phyloP scores from a whole-genome alignment of 2,888 invertebrate species.

The Epistrophella euchroma region DNA sequence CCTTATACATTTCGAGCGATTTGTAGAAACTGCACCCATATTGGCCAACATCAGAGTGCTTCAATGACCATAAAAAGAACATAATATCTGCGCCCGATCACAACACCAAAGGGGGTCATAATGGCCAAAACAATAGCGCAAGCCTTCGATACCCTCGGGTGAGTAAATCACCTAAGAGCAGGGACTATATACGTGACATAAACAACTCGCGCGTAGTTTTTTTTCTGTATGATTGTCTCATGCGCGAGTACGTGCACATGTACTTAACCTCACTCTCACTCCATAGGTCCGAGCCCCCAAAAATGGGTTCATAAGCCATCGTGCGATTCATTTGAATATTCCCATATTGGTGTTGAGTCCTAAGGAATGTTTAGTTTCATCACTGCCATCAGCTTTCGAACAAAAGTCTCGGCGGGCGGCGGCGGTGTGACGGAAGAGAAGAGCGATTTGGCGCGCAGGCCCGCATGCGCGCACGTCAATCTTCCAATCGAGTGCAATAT shows the following conservation, averaged over 20 bases:
- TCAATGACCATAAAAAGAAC: slow-evolving; percentile 69
- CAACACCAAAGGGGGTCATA: slow-evolving; percentile 73
- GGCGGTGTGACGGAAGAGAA: slow-evolving; percentile 5
- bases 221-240: slow-evolving; percentile 3
- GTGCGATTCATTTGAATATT: slow-evolving; percentile 72
- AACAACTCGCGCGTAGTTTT: slow-evolving; percentile 64
- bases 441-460: neutral
- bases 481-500: slow-evolving; percentile 68
- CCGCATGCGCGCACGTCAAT: slow-evolving; percentile 73
- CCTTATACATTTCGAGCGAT: slow-evolving; percentile 59
- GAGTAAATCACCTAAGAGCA: slow-evolving; percentile 73
- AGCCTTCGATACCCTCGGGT: slow-evolving; percentile 65
- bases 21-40: slow-evolving; percentile 72
- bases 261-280: slow-evolving; percentile 73
- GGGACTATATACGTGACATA: slow-evolving; percentile 73
- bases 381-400: slow-evolving; percentile 40
- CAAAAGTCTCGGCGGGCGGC: neutral
- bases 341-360: slow-evolving; percentile 55
- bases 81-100: slow-evolving; percentile 66
- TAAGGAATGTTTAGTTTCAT: slow-evolving; percentile 60
- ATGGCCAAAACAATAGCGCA: slow-evolving; percentile 69
- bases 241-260: slow-evolving; percentile 62
- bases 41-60: slow-evolving; percentile 62
- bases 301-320: slow-evolving; percentile 73
- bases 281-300: slow-evolving; percentile 48